Conservation (phyloP, 2,888 invertebrate genomes). For the Ctenicera cuprea region DNA sequence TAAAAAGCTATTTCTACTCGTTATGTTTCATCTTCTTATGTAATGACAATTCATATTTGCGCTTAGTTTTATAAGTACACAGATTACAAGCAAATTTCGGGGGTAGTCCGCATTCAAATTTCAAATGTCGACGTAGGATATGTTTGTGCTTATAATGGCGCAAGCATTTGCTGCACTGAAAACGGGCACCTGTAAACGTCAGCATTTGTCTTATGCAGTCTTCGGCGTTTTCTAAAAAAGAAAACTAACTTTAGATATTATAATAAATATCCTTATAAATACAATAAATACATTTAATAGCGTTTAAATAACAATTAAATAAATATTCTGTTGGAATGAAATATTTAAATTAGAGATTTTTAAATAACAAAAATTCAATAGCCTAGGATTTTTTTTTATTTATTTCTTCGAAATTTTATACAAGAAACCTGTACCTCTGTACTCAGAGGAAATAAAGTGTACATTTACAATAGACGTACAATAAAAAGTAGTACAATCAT, state of each 20-base stretch:
- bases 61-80: constrained; percentile 50
- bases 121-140: constrained; percentile 72
- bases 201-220: constrained; percentile 46
- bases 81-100: constrained; percentile 67
- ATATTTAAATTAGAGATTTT: no score
- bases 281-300: no score
- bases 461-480: no score
- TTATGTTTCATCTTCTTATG: constrained; percentile 48
- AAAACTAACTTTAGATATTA: constrained; percentile 1
- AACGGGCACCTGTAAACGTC: constrained; percentile 34
- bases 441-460: no score
- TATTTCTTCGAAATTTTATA: no score
- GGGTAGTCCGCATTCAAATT: constrained; percentile 76
- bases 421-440: no score
- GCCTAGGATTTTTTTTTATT: no score
- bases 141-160: constrained; percentile 65
- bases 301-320: no score
- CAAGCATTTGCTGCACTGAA: constrained; percentile 65
- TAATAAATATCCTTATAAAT: neutral
- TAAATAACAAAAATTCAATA: no score
- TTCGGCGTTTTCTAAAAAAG: constrained; percentile 45
- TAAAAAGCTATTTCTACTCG: neutral
- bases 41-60: constrained; percentile 46
- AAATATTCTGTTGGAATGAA: no score
- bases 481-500: no score